phyloP scores from a whole-genome alignment of 2,797 vertebrate genomes.

The Octomys mimax region DNA sequence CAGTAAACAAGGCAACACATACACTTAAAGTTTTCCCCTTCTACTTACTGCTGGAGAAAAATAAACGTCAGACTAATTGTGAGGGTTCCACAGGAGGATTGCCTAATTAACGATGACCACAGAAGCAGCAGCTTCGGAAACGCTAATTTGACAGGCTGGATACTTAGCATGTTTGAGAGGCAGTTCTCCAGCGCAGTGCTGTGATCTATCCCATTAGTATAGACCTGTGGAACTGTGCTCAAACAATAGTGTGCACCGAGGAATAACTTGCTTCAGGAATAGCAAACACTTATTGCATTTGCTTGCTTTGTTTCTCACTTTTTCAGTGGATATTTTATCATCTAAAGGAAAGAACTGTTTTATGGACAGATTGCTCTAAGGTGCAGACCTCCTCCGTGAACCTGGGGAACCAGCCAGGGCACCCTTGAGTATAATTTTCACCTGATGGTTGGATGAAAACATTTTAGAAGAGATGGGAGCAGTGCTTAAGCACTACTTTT shows the following conservation, averaged over 20 bases:
- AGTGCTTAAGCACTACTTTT: neutral
- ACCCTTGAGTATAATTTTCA: conserved; percentile 49
- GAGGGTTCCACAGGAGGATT: conserved; percentile 61
- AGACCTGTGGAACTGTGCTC: conserved; percentile 57
- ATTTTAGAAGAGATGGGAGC: neutral
- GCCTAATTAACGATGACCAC: conserved; percentile 72
- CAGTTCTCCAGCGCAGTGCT: conserved; percentile 34
- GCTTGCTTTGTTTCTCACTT: conserved; percentile 33
- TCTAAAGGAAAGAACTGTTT: conserved; percentile 48
- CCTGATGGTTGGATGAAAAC: neutral
- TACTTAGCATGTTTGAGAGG: conserved; percentile 52
- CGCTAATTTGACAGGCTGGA: conserved; percentile 60
- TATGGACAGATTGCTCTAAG: conserved; percentile 29
- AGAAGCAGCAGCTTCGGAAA: conserved; percentile 2
- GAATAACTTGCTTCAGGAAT: conserved; percentile 28
- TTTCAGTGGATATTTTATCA: conserved; percentile 59
- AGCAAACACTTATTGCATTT: conserved; percentile 51
- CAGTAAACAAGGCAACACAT: conserved; percentile 19
- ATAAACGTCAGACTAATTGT: conserved; percentile 69
- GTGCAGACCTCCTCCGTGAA: conserved; percentile 9
- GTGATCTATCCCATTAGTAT: conserved; percentile 38
- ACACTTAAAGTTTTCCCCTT: conserved; percentile 15
- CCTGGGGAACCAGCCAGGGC: neutral
- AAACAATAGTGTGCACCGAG: conserved; percentile 8
- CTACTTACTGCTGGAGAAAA: conserved; percentile 62